Conservation (phyloP, 2,113 vertebrate genomes). For the Brienomyrus longianalis region DNA sequence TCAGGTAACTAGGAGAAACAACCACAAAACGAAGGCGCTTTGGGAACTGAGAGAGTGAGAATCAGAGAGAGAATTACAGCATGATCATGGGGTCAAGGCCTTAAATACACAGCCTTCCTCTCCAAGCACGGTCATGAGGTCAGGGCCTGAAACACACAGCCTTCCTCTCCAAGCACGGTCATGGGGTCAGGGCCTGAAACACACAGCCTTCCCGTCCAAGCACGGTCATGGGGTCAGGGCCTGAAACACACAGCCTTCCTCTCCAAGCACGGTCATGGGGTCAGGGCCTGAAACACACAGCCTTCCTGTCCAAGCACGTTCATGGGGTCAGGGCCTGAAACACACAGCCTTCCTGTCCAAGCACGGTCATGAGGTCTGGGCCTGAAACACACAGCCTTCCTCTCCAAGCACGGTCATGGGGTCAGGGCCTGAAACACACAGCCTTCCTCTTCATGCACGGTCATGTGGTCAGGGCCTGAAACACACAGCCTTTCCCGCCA, state of each 20-base stretch:
- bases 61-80: background rate
- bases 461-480: background rate
- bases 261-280: background rate
- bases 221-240: background rate
- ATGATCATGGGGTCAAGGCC: background rate
- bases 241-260: background rate
- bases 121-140: background rate
- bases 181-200: background rate
- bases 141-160: background rate
- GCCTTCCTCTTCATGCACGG: background rate
- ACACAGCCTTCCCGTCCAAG: background rate
- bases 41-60: background rate
- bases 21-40: background rate
- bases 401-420: too few relatives aligned
- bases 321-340: background rate
- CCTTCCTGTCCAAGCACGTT: background rate
- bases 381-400: too few relatives aligned
- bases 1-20: background rate
- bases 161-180: background rate
- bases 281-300: background rate
- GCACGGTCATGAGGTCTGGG: too few relatives aligned
- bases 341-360: background rate
- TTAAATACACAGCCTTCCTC: background rate
- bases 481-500: background rate
- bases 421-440: background rate